Conservation (phyloP, 2,888 invertebrate species). For the Drosophila aldrichi region DNA sequence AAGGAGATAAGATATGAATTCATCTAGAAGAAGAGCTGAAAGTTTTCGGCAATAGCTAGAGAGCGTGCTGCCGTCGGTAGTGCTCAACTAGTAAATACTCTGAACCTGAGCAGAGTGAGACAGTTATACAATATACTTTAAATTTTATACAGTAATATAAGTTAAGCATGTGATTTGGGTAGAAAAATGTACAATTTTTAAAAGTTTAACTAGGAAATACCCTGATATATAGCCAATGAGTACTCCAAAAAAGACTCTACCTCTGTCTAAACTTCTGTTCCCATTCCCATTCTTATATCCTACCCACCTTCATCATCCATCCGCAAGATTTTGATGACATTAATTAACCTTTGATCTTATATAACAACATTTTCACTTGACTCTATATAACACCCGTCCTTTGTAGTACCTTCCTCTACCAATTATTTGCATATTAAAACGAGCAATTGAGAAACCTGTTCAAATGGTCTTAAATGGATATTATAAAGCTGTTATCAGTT, state of each 20-base stretch:
- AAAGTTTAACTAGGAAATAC: too few relatives aligned
- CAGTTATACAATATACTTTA: not conserved
- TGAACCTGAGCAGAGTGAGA: not conserved
- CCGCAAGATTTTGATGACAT: too few relatives aligned
- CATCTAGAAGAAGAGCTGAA: not conserved
- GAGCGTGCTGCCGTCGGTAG: not conserved
- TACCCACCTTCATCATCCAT: not conserved
- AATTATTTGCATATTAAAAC: not conserved
- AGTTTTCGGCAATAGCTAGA: not conserved
- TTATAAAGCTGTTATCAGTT: not conserved
- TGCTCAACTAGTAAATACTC: not conserved
- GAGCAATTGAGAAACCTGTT: not conserved
- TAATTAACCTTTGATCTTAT: not conserved
- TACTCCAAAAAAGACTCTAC: too few relatives aligned
- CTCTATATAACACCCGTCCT: too few relatives aligned
- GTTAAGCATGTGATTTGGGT: not conserved
- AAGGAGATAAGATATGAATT: not conserved
- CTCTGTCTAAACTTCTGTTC: too few relatives aligned
- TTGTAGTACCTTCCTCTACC: fast-evolving
- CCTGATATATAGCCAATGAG: too few relatives aligned
- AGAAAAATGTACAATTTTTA: too few relatives aligned
- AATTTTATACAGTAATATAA: not conserved
- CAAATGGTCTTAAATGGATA: not conserved
- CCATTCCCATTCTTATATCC: not conserved
- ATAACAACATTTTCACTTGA: not conserved